A percentile compares a stretch with the other conserved stretches of the same genome.
phyloP scores from a whole-genome alignment of 2,888 invertebrate species.

The Labia minor region DNA sequence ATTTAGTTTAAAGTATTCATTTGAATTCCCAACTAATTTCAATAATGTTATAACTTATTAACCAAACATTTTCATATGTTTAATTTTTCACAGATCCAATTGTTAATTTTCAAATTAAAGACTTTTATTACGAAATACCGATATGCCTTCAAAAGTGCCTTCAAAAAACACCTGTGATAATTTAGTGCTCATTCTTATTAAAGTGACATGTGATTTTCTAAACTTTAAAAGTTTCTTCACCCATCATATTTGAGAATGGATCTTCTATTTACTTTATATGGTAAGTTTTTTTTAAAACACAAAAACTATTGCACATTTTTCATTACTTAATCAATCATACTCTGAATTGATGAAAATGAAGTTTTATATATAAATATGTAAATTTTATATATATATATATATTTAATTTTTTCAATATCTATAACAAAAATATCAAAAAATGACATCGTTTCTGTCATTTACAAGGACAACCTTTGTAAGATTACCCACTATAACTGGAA shows the following conservation, averaged over 20 bases:
- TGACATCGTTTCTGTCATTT: too few species aligned
- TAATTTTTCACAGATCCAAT: background rate
- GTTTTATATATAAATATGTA: too few species aligned
- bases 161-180: background rate
- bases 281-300: too few species aligned
- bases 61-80: background rate
- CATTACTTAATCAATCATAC: too few species aligned
- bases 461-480: background rate
- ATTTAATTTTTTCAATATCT: too few species aligned
- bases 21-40: background rate
- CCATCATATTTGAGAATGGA: background rate
- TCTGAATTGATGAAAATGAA: too few species aligned
- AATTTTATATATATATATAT: too few species aligned
- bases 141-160: background rate
- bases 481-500: background rate
- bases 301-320: too few species aligned
- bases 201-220: background rate
- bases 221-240: background rate
- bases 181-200: background rate
- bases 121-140: background rate
- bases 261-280: background rate
- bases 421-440: too few species aligned
- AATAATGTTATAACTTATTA: background rate
- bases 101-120: background rate
- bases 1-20: background rate